These are phyloP conservation scores for Camponotus fellah DNA, from an alignment of 2,888 invertebrate species.

Conservation along the genomic window DNA sequence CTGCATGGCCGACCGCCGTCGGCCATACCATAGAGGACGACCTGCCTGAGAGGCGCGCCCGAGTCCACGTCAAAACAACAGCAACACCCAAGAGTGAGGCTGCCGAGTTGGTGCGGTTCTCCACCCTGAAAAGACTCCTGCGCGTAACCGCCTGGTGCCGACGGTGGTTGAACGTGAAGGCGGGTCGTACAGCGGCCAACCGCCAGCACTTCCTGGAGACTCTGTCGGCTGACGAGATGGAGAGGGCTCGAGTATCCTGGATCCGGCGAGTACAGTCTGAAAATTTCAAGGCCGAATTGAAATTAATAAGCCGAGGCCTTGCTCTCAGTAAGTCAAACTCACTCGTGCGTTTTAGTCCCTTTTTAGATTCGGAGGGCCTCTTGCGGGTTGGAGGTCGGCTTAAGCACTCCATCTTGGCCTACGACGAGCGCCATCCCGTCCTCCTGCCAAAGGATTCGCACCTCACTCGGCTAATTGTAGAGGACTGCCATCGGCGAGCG, in stretches of 20 bases:
- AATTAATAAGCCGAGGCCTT: no score
- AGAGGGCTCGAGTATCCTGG: neutral
- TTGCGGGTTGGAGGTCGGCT: constrained; percentile 24
- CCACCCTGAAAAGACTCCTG: neutral
- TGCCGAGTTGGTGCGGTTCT: neutral
- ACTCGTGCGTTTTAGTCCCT: neutral
- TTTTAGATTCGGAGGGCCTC: neutral
- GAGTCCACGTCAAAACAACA: no score
- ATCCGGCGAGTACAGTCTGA: neutral
- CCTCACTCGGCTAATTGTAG: neutral
- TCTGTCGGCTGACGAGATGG: no score
- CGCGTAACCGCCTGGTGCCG: neutral
- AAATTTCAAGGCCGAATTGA: no score
- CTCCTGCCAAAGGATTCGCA: neutral
- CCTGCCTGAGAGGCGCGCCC: neutral
- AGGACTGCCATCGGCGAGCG: neutral
- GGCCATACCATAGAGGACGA: no score
- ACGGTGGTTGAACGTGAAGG: neutral
- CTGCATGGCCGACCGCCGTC: no score
- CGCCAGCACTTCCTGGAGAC: no score
- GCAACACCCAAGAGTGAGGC: neutral
- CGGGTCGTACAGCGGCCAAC: no score
- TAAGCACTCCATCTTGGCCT: neutral
- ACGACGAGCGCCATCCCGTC: neutral
- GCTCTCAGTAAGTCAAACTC: no score